Base-by-base conservation (phyloP, 2,113 vertebrate species). In the Dolichotis patagonum region DNA sequence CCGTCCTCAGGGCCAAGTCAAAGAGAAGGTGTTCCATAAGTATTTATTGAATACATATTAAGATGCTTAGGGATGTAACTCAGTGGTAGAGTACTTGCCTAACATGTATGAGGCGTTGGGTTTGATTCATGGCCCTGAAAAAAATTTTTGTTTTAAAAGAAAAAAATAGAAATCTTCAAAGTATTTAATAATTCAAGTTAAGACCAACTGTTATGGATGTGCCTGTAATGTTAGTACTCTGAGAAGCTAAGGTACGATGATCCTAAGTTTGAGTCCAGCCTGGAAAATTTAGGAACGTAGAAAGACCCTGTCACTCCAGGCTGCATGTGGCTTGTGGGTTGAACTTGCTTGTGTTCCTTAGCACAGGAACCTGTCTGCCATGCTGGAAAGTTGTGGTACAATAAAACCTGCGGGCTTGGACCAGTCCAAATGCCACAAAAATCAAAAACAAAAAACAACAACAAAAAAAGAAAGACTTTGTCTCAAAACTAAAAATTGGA, bases 41-140 rank as follows among this genome's bases (percentile, higher is more conserved):
- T 52, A 38, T 93, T 87, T 89, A 62, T 41, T 73, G n/a, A 89
- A n/a, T 96, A 82, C 85, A 43, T 90, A 62, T 90, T 58, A 92
- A 62, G 54, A 63, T 82, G 54, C 41, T 88, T 88, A 19, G 85
- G 9, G 35, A 7, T 67, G 5, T 41, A 43, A 30, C 38, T 56
- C 5, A 7, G 7, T 24, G 30, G 46, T 54, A 86, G 7, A 12
- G 56, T 54, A 20, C 20, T 63, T 54, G 7, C 28, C 35, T 17
- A 77, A 58, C n/a, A 54, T 17, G 8, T 78, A 26, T 65, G 83
- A 78, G 52, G 73, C 26, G 5, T 4, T 56, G 28, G 17, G 14
- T 46, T 58, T 32, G 22, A 54, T 28, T 32, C n/a, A 67, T 78
- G 60, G 26, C 28, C 26, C 26, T 67, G n/a, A 30, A 28, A 63